A percentile compares a stretch with the other conserved stretches of the same genome.
Evolutionary conservation across 2,113 vertebrate species (phyloP).

Genomic region (Hydrolagus affinis): DNA sequence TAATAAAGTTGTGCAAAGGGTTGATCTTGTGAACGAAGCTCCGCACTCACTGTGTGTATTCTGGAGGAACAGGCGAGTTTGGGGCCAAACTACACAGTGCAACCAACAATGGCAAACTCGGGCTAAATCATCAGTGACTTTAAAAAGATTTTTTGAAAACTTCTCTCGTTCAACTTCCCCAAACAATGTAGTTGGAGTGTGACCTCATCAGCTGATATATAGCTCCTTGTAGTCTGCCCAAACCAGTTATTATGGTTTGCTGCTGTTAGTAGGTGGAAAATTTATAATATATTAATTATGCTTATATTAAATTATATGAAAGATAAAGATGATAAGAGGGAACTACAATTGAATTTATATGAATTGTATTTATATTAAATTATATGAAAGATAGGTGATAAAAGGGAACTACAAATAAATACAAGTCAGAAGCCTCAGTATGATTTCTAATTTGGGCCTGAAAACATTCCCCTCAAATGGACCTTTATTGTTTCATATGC

Average conservation of each 20-base stretch:
- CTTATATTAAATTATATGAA: too few species aligned
- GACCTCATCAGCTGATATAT: constrained; percentile 13
- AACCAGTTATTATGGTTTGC: neutral
- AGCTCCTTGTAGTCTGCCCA: constrained; percentile 1
- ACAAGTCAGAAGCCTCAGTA: too few species aligned
- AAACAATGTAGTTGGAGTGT: neutral
- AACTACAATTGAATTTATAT: too few species aligned
- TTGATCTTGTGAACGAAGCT: constrained; percentile 41
- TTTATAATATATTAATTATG: too few species aligned
- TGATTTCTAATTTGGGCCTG: neutral
- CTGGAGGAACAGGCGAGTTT: neutral
- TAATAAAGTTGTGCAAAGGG: constrained; percentile 10
- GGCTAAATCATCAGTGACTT: neutral
- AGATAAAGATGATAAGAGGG: too few species aligned
- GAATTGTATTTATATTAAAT: too few species aligned
- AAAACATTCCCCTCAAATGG: neutral
- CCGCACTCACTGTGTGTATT: constrained; percentile 33
- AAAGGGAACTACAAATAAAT: too few species aligned
- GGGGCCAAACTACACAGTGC: neutral
- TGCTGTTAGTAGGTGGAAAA: neutral
- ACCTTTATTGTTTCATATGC: neutral
- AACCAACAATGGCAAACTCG: neutral
- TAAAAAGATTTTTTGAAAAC: neutral
- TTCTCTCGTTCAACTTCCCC: neutral
- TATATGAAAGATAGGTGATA: too few species aligned